These are phyloP conservation scores for Lordiphosa clarofinis DNA, from an alignment of 1,140 invertebrate genomes.

Conservation along the genomic window DNA sequence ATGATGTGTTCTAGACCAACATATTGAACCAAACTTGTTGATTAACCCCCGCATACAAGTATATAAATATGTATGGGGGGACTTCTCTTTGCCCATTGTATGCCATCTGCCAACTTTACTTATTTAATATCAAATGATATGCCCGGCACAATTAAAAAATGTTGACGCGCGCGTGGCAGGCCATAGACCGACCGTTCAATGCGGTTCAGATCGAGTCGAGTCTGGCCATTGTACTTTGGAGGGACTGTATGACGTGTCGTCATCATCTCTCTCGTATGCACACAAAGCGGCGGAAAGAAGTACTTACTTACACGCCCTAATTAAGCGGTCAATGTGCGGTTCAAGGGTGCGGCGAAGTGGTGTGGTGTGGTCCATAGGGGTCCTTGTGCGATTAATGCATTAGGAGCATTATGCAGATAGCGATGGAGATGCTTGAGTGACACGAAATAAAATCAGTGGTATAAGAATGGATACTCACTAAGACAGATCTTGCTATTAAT, in stretches of 20 bases:
- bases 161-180: conserved; percentile 47
- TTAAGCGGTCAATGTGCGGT: conserved; percentile 62
- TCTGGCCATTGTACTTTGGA: conserved; percentile 45
- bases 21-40: no score
- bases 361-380: conserved; percentile 1
- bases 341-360: conserved; percentile 50
- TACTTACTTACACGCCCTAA: conserved; percentile 54
- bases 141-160: conserved; percentile 64
- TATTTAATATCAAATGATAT: conserved; percentile 68
- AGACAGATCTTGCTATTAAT: no score
- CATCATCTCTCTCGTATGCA: conserved; percentile 9
- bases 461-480: no score
- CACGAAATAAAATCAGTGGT: not conserved
- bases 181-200: conserved; percentile 44
- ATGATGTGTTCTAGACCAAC: no score
- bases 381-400: conserved; percentile 34
- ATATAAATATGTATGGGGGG: conserved; percentile 5
- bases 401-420: conserved; percentile 34
- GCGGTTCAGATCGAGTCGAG: conserved; percentile 31
- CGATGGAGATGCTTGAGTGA: conserved; percentile 7
- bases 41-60: no score
- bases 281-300: conserved; percentile 50
- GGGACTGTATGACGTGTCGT: conserved; percentile 11
- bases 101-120: conserved; percentile 8
- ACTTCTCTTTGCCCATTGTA: not conserved